These are phyloP conservation scores for Drosophila recens DNA, from an alignment of 2,888 invertebrate genomes.

Conservation along the genomic window DNA sequence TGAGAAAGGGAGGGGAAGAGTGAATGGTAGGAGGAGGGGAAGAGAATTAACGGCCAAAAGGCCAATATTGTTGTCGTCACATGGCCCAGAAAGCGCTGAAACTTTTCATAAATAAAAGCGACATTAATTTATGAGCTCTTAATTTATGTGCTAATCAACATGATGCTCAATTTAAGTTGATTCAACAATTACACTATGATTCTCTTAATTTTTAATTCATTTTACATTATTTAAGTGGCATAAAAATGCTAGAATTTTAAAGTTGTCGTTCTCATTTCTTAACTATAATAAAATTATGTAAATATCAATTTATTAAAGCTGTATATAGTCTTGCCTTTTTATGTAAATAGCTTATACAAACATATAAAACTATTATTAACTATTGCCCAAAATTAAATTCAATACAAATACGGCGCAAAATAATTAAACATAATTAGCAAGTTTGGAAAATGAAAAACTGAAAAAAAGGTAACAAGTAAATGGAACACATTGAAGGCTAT, in stretches of 20 bases:
- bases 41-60: conserved; percentile 15
- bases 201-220: background rate
- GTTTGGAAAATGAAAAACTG: conserved; percentile 28
- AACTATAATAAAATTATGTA: conserved; percentile 28
- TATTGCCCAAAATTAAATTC: conserved; percentile 38
- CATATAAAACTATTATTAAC: conserved; percentile 41
- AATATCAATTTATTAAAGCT: conserved; percentile 47
- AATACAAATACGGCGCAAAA: conserved; percentile 34
- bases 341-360: conserved; percentile 61
- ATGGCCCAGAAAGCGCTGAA: conserved; percentile 10
- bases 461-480: conserved; percentile 21
- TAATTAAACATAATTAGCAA: conserved; percentile 43
- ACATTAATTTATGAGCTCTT: conserved; percentile 29
- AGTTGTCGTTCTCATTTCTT: background rate
- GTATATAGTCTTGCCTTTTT: conserved; percentile 63
- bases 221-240: background rate
- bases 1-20: background rate
- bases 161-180: conserved; percentile 5
- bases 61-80: conserved; percentile 16
- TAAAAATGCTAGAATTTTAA: background rate
- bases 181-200: conserved; percentile 6
- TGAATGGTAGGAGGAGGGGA: background rate
- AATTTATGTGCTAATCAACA: conserved; percentile 23
- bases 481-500: conserved; percentile 39
- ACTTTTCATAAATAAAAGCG: conserved; percentile 9